Base-by-base conservation (phyloP, 2,888 invertebrate genomes). In the Archips xylosteana region DNA sequence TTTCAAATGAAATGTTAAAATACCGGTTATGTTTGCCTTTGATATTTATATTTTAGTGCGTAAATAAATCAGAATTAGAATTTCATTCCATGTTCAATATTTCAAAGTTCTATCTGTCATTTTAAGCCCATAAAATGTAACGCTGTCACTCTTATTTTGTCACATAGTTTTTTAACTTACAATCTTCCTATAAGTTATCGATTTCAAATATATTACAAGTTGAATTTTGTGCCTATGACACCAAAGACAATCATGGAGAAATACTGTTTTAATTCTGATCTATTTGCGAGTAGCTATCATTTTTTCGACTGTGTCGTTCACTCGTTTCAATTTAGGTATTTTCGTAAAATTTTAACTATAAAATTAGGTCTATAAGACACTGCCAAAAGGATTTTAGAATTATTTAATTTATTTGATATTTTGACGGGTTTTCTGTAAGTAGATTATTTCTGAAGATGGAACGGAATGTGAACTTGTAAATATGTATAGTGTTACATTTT, bases 401-500 rank as follows among this genome's bases (percentile, higher is more conserved):
- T 78, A 32, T 78, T 76, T 78, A 77, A 80, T 79, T 83, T 82
- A 81, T 81, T 81, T 80, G 76, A 75, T 75, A 78, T 87, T 89
- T 84, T 75, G 83, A 86, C 70, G 78, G 78, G 78, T 84, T 87
- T 88, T 85, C 80, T 83, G 78, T 82, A 81, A 79, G 51, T 49
- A 64, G 34, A 45, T 45, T 39, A 13, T 34, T 45, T 13, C 32
- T 64, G 34, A 64, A 49, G 15, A 71, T 73, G 47, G 12, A 51
- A 69, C 65, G 47, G 49, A 69, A 76, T 77, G 74, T 78, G 65
- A 60, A 71, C 74, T 78, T 81, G 80, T 81, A 80, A 90, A 81
- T 82, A 83, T 91, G 89, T 90, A 91, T 85, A 90, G 87, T 88
- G 86, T 88, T 87, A 88, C 82, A 83, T 86, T 88, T 88, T 87